Evolutionary conservation across 2,797 vertebrate species (phyloP).

Genomic region (Coccyzus lansbergi): DNA sequence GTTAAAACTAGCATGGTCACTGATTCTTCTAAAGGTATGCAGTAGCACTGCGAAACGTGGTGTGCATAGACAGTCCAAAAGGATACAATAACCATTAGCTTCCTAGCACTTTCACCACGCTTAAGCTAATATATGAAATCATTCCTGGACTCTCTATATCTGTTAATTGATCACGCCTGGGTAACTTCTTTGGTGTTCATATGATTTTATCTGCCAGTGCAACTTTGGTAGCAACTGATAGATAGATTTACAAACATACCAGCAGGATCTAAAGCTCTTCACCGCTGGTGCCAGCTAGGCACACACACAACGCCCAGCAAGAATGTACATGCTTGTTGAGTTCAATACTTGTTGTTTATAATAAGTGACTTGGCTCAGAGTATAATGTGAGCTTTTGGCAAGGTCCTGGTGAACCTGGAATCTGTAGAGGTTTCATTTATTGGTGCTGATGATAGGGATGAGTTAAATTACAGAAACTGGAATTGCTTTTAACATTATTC

Average conservation of each 20-base stretch:
- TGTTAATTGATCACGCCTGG: neutral
- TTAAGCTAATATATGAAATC: neutral
- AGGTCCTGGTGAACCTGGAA: constrained; percentile 31
- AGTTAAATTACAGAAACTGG: constrained; percentile 60
- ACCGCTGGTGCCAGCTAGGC: neutral
- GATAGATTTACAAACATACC: neutral
- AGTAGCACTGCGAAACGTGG: neutral
- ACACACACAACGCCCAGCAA: neutral
- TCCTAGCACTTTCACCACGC: neutral
- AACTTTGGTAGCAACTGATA: neutral
- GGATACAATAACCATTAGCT: neutral
- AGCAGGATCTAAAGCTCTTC: neutral
- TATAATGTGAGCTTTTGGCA: constrained; percentile 23
- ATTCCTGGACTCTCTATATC: neutral
- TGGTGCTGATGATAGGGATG: constrained; percentile 48
- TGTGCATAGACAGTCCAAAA: neutral
- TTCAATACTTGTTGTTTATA: neutral
- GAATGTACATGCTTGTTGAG: neutral
- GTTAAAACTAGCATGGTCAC: neutral
- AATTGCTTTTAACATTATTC: constrained; percentile 48
- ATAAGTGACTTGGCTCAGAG: constrained; percentile 18
- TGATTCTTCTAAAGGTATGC: neutral
- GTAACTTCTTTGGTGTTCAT: neutral
- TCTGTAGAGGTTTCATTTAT: constrained; percentile 28
- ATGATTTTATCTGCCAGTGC: neutral